Conservation (phyloP, 2,113 vertebrate genomes). For the Oceanodroma tethys region DNA sequence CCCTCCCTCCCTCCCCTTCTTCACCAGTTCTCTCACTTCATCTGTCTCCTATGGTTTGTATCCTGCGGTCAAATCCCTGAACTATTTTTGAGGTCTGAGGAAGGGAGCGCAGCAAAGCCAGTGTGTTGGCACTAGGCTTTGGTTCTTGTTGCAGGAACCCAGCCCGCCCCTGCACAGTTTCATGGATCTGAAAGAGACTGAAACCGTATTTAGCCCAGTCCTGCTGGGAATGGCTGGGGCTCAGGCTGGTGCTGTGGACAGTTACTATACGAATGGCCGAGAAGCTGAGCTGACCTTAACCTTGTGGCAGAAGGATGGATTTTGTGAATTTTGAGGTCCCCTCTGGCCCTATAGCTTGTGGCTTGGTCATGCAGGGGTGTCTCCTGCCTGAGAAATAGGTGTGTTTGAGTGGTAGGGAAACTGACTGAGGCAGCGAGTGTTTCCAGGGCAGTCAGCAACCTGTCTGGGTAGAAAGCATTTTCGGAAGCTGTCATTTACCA, state of each 20-base stretch:
- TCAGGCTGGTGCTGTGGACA: neutral
- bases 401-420: neutral
- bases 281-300: neutral
- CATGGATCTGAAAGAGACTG: neutral
- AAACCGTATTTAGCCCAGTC: neutral
- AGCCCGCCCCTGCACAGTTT: neutral
- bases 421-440: neutral
- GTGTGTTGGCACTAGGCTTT: neutral
- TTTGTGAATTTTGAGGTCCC: neutral
- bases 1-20: neutral
- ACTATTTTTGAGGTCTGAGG: constrained; percentile 12
- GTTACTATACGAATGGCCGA: neutral
- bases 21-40: neutral
- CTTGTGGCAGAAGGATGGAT: neutral
- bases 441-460: neutral
- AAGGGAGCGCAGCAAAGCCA: neutral
- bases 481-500: neutral
- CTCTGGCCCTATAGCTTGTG: neutral
- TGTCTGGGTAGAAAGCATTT: neutral
- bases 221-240: neutral
- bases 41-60: neutral
- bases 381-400: neutral
- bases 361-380: neutral
- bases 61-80: neutral
- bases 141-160: constrained; percentile 18